A percentile compares a stretch with the other conserved stretches of the same genome.
Conservation (phyloP, 2,113 vertebrate genomes). For the Spea bombifrons region DNA sequence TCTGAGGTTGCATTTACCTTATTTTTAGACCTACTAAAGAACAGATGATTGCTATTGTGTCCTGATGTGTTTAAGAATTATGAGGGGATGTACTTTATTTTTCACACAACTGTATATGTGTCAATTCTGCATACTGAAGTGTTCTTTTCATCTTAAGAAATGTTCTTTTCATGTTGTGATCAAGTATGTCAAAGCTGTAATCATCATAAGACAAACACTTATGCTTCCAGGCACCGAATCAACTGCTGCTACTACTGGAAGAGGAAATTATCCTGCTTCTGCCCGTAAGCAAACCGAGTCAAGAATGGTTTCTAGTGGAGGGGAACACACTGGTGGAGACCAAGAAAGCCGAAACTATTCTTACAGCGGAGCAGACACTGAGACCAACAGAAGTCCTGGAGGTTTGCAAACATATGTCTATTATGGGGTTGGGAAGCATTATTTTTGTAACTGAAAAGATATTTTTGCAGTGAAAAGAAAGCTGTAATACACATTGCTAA, state of each 20-base stretch:
- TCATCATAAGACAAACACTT: slow-evolving; percentile 1
- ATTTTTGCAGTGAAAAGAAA: too few relatives aligned
- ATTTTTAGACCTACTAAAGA: too few relatives aligned
- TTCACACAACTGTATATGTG: background rate
- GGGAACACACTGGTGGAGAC: slow-evolving; percentile 44
- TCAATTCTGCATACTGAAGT: background rate
- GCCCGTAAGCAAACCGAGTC: slow-evolving; percentile 55
- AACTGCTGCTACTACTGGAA: slow-evolving; percentile 26
- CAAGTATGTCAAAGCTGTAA: background rate
- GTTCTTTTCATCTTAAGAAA: background rate
- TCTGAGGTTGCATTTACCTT: too few relatives aligned
- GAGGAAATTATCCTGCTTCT: slow-evolving; percentile 49
- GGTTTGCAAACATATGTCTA: slow-evolving; percentile 54
- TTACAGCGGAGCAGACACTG: slow-evolving; percentile 27
- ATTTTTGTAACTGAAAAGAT: background rate
- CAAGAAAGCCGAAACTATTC: slow-evolving; percentile 42
- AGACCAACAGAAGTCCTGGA: slow-evolving; percentile 57
- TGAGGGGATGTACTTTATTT: too few relatives aligned
- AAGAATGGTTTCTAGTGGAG: slow-evolving; percentile 50
- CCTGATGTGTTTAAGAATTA: too few relatives aligned
- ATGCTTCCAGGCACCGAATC: slow-evolving; percentile 53
- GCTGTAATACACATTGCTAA: too few relatives aligned
- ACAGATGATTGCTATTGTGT: too few relatives aligned
- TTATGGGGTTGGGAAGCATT: background rate
- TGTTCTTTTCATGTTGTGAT: background rate